Percentiles rank a stretch among this genome's conserved stretches.
phyloP scores from a whole-genome alignment of 2,113 vertebrate species.

The Fukomys damarensis region DNA sequence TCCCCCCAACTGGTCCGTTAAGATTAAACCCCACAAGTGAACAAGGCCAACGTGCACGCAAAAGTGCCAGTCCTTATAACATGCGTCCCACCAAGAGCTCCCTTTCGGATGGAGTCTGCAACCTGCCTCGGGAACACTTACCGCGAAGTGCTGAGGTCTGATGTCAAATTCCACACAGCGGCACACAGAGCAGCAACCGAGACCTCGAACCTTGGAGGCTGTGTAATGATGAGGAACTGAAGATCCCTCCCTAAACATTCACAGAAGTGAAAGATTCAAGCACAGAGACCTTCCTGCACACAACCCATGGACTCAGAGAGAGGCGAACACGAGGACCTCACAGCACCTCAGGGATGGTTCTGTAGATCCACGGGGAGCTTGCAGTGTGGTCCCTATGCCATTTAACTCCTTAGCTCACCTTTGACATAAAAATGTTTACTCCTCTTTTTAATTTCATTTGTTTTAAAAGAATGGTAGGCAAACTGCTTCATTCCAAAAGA shows the following conservation, averaged over 20 bases:
- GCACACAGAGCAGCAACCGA: not conserved
- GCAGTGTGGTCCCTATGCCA: not conserved
- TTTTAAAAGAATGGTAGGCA: conserved; percentile 14
- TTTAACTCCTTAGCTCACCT: not conserved
- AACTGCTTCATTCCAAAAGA: not conserved
- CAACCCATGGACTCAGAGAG: not conserved
- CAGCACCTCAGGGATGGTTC: not conserved
- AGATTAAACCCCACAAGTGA: not conserved
- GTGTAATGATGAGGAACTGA: not conserved
- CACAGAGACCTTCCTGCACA: not conserved
- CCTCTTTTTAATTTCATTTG: not conserved
- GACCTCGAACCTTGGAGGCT: not conserved
- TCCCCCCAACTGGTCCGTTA: not conserved
- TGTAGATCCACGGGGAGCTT: not conserved
- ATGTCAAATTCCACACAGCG: conserved; percentile 30
- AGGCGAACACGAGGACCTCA: not conserved
- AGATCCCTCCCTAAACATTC: not conserved
- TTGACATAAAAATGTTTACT: not conserved
- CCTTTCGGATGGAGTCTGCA: not conserved
- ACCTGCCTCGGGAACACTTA: not conserved
- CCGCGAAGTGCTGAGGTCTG: not conserved
- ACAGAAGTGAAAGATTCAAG: not conserved
- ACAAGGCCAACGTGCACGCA: not conserved
- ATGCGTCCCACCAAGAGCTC: not conserved
- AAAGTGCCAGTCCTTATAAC: not conserved